Base-by-base conservation (phyloP, 2,797 vertebrate genomes). In the Orientallactaga sibirica region DNA sequence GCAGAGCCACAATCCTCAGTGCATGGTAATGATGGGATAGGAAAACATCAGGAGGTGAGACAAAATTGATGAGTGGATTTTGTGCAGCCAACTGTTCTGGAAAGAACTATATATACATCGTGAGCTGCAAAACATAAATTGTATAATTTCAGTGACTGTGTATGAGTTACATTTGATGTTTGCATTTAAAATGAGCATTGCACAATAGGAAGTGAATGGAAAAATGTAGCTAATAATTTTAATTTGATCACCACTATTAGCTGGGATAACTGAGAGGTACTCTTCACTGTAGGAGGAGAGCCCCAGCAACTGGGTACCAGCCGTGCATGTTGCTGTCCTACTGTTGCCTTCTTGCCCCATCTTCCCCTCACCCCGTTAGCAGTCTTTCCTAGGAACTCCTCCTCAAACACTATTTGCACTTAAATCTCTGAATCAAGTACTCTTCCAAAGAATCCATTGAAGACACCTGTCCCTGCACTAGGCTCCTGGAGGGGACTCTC, bases 241-340 rank as follows among this genome's bases (percentile, higher is more conserved):
- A 33, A 52, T 41, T 79, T 67, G n/a, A 41, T 88, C 61, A 15
- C 78, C 29, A 22, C 19, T 15, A 24, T 1, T 78, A 25, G 29
- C 4, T 66, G 61, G 74, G 76, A 41, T 82, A 74, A 61, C 24
- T 15, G 58, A 48, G 22, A 14, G 20, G 22, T 48, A n/a, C 64
- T 85, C 70, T 92, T 67, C 29, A 67, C 7, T 29, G 37, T 11
- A 6, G 22, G 27, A 43, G 61, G 78, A 58, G 58, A 12, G n/a
- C 18, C 20, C 52, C 4, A 9, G 0, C 29, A 27, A 33, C 5
- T 48, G 29, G 33, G 4, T 6, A 37, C 79, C 66, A 67, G 58
- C 25, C 29, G 27, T 41, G 20, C 37, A 18, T 2, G 2, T 29
- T 37, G n/a, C 1, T 27, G 19, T 7, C 2, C 18, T 1, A 2